phyloP scores from a whole-genome alignment of 1,140 invertebrate species.

The Plectrocnemia conspersa region DNA sequence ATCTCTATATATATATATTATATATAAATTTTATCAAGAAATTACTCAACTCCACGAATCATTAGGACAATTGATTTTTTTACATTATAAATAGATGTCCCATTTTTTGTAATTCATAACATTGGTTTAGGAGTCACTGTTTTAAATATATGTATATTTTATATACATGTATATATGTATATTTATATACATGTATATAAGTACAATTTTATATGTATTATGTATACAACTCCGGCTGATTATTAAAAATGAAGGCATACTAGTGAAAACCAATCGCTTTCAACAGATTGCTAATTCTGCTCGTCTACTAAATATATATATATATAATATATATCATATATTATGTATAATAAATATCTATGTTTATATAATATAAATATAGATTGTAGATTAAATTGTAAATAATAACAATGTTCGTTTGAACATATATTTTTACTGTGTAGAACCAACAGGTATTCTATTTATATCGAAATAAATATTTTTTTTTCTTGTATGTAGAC shows the following conservation, averaged over 20 bases:
- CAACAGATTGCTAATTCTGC: conserved; percentile 33
- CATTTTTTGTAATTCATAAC: too few species aligned
- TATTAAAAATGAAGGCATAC: conserved; percentile 35
- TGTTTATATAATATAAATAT: too few species aligned
- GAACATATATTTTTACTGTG: too few species aligned
- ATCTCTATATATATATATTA: conserved; percentile 27
- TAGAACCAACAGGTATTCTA: too few species aligned
- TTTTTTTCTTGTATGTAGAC: too few species aligned
- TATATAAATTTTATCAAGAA: conserved; percentile 16
- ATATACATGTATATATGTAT: not conserved
- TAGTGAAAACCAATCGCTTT: conserved; percentile 36
- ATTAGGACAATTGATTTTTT: not conserved
- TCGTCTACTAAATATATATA: conserved; percentile 29
- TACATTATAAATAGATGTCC: too few species aligned
- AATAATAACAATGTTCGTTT: conserved; percentile 26
- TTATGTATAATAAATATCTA: conserved; percentile 7
- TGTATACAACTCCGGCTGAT: not conserved
- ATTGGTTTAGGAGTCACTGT: too few species aligned
- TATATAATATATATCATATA: conserved; percentile 13
- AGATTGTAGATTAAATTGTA: too few species aligned
- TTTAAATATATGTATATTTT: conserved; percentile 1
- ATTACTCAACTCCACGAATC: not conserved
- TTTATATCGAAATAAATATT: too few species aligned
- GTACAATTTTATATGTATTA: not conserved
- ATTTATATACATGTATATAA: not conserved